Evolutionary conservation across 1,140 invertebrate species (phyloP).

Genomic region (Nasonia longicornis): DNA sequence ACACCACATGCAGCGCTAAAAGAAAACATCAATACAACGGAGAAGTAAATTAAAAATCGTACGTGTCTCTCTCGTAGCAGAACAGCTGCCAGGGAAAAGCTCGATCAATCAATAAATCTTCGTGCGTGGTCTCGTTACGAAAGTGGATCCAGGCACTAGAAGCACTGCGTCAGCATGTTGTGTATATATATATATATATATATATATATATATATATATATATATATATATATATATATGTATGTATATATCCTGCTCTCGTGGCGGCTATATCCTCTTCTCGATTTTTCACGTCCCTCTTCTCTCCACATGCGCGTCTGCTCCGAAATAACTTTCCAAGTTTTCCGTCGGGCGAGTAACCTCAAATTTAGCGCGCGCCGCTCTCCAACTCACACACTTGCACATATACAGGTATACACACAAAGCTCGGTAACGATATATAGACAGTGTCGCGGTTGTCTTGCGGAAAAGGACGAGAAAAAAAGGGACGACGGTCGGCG

Average conservation of each 20-base stretch:
- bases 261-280: neutral
- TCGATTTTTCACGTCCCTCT: slow-evolving; percentile 31
- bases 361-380: slow-evolving; percentile 43
- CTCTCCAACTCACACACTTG: neutral
- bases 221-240: neutral
- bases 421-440: neutral
- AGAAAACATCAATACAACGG: neutral
- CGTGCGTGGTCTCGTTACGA: slow-evolving; percentile 20
- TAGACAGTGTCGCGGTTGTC: neutral
- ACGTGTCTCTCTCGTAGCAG: slow-evolving; percentile 16
- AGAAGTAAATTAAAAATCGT: slow-evolving; percentile 14
- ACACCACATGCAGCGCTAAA: neutral
- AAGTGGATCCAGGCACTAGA: neutral
- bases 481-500: neutral
- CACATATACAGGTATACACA: neutral
- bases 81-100: neutral
- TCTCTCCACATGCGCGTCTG: neutral
- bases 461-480: neutral
- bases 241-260: neutral
- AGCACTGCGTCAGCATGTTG: neutral
- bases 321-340: slow-evolving; percentile 40
- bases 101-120: slow-evolving; percentile 34
- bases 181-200: neutral
- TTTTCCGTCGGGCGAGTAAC: slow-evolving; percentile 44
- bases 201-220: neutral